phyloP scores from a whole-genome alignment of 2,888 invertebrate species.

The Drosophila diplacantha region DNA sequence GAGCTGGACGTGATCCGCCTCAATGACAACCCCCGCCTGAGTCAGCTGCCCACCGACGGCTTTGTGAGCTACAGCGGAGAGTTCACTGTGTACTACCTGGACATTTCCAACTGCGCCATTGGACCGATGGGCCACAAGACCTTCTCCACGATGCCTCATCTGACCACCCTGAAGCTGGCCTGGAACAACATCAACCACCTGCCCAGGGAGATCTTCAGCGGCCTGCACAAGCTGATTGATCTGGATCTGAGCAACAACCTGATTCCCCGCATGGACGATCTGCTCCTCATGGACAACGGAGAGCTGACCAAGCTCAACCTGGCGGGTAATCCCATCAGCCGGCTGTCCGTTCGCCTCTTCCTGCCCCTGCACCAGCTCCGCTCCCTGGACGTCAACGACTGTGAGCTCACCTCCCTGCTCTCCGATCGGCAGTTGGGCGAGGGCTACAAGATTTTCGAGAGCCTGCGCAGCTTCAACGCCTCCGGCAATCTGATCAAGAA shows the following conservation, averaged over 20 bases:
- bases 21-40: conserved; percentile 84
- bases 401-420: conserved; percentile 83
- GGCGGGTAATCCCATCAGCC: conserved; percentile 84
- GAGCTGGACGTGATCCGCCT: conserved; percentile 84
- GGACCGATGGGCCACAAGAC: conserved; percentile 82
- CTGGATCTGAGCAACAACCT: conserved; percentile 86
- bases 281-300: conserved; percentile 83
- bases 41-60: conserved; percentile 82
- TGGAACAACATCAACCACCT: conserved; percentile 82
- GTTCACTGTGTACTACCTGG: conserved; percentile 84
- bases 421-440: conserved; percentile 79
- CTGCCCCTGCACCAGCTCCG: conserved; percentile 81
- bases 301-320: conserved; percentile 83
- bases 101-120: conserved; percentile 86
- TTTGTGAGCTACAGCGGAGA: conserved; percentile 82
- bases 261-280: conserved; percentile 81
- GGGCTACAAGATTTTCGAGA: conserved; percentile 78
- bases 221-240: conserved; percentile 81
- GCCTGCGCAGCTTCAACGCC: conserved; percentile 80
- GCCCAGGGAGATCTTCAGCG: conserved; percentile 80
- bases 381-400: conserved; percentile 85
- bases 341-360: conserved; percentile 84
- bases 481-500: conserved; percentile 75
- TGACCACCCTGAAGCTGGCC: conserved; percentile 83
- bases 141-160: conserved; percentile 84